Conservation (phyloP, 2,113 vertebrate genomes). For the Uria lomvia region DNA sequence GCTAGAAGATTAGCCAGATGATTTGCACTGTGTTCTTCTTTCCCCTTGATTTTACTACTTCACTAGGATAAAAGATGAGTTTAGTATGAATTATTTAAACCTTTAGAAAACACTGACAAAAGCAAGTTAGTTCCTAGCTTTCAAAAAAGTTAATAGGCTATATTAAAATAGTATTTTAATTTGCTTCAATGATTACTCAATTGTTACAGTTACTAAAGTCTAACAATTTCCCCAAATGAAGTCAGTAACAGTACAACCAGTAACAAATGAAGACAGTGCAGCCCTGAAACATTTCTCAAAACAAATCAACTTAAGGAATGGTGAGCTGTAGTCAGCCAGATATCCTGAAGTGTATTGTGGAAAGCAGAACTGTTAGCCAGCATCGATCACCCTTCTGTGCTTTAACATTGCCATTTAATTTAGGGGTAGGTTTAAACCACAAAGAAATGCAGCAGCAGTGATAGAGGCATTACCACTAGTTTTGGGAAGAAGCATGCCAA, state of each 20-base stretch:
- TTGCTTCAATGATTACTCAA: not conserved
- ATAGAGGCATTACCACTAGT: not conserved
- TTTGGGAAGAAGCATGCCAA: not conserved
- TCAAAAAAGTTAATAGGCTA: not conserved
- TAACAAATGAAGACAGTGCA: too few species aligned
- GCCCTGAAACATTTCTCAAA: not conserved
- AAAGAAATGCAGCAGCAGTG: not conserved
- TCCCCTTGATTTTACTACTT: not conserved
- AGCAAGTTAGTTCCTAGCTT: not conserved
- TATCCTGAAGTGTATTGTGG: not conserved
- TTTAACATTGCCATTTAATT: not conserved
- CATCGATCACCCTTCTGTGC: not conserved
- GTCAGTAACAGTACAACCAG: not conserved
- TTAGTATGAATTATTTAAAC: not conserved
- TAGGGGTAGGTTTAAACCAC: not conserved
- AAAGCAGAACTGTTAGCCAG: not conserved
- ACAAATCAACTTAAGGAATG: not conserved
- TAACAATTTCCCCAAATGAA: not conserved
- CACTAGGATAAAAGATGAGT: not conserved
- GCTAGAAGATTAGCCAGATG: not conserved
- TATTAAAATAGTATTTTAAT: not conserved
- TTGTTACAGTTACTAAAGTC: not conserved
- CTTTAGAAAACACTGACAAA: not conserved
- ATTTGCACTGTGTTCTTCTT: not conserved
- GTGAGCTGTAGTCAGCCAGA: not conserved